phyloP scores from a whole-genome alignment of 2,797 vertebrate genomes.

The Parambassis ranga region DNA sequence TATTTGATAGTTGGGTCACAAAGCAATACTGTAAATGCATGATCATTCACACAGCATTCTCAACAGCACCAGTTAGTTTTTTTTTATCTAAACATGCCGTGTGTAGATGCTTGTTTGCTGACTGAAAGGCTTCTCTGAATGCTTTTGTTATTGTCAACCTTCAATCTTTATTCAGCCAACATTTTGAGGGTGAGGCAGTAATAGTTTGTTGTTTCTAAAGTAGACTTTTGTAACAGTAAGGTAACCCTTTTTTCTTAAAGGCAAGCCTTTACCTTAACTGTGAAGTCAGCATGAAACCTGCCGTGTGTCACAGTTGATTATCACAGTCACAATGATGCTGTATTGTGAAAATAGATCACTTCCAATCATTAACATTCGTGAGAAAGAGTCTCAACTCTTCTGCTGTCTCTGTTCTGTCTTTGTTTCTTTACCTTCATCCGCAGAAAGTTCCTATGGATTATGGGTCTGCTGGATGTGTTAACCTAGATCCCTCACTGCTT shows the following conservation, averaged over 20 bases:
- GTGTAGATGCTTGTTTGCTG: no score
- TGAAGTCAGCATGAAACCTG: not conserved
- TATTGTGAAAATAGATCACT: not conserved
- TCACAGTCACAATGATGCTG: not conserved
- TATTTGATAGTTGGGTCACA: no score
- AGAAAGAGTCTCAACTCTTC: not conserved
- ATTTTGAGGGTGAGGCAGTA: not conserved
- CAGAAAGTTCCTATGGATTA: slow-evolving; percentile 15
- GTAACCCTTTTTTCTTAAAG: no score
- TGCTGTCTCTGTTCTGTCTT: not conserved
- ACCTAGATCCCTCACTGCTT: slow-evolving; percentile 15
- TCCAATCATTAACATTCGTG: slow-evolving; percentile 7
- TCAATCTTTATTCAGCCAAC: not conserved
- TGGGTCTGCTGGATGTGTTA: slow-evolving; percentile 21
- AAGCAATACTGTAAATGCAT: no score
- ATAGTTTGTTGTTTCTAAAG: not conserved
- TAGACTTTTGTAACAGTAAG: slow-evolving; percentile 4
- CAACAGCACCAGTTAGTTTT: no score
- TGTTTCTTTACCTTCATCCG: slow-evolving; percentile 6
- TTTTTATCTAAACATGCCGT: no score
- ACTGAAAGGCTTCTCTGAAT: no score
- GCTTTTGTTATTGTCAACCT: not conserved
- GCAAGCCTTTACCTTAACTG: no score
- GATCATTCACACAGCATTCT: no score
- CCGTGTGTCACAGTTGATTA: not conserved